Base-by-base conservation (phyloP, 2,888 invertebrate species). In the Drosophila helvetica region DNA sequence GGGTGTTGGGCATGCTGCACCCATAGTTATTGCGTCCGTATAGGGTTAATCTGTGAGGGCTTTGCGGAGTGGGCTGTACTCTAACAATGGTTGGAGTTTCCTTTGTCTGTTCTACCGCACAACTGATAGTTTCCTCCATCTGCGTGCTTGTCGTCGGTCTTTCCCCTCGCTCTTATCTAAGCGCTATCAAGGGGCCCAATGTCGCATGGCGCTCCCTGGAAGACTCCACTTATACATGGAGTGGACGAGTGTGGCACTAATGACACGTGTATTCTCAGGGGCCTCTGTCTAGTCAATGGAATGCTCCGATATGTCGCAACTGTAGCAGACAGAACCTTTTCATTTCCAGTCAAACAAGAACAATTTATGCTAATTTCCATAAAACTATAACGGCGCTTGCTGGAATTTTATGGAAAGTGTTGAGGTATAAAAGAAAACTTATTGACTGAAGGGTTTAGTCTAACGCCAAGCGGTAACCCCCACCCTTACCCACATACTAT, bases 301-400 rank as follows among this genome's bases (percentile, higher is more conserved):
- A 61, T 17, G 42, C 22, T 33, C 8, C 18, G 84, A 80, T 84
- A 74, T 65, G 72, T 19, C 30, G 8, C 22, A 54, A 58, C 52
- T 53, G 46, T 50, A 48, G 30, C 53, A 43, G 47, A 53, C 56
- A 66, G 47, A 45, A 15, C 50, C 52, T 46, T 66, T 76, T 57
- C 8, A 59, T 59, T 73, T 46, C 12, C 8, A 52, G n/a, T 10
- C 8, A 8, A 55, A 46, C 25, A 43, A 50, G 63, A 71, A 71
- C 53, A 74, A 80, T 78, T 80, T 86, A 81, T 86, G 86, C 55
- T 74, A 82, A 81, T 84, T 62, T 65, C 3, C 1, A 10, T 19
- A 46, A 47, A 55, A 70, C 33, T 46, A 43, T 63, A 70, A 70
- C 62, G 72, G 70, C 72, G 70, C 70, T 56, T 52, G 42, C 18